These are phyloP conservation scores for Brachionus manjavacas DNA, from an alignment of 1,140 invertebrate species.

Conservation along the genomic window DNA sequence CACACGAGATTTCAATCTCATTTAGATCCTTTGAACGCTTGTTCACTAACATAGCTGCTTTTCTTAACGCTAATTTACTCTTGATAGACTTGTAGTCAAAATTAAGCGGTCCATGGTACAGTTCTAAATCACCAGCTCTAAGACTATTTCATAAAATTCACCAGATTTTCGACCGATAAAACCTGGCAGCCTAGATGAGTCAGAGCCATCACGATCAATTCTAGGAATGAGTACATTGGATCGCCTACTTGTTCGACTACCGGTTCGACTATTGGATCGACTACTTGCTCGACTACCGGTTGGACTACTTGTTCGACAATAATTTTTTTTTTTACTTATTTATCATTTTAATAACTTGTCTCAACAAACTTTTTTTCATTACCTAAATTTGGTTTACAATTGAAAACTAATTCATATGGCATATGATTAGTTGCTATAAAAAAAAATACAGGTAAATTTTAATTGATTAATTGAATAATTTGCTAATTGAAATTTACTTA, in stretches of 20 bases:
- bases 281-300: not conserved
- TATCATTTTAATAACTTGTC: not conserved
- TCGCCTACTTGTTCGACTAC: not conserved
- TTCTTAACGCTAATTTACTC: not conserved
- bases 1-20: not conserved
- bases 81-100: not conserved
- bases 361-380: not conserved
- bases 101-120: not conserved
- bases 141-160: not conserved
- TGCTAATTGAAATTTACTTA: not conserved
- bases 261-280: not conserved
- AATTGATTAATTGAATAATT: not conserved
- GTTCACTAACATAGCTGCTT: not conserved
- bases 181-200: not conserved
- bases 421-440: not conserved
- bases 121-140: not conserved
- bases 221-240: not conserved
- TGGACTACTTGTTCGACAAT: not conserved
- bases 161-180: not conserved
- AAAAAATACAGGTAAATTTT: conserved; percentile 4
- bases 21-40: not conserved
- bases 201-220: not conserved
- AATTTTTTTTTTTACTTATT: not conserved
- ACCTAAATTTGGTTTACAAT: not conserved
- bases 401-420: not conserved